phyloP scores from a whole-genome alignment of 2,113 vertebrate species.

The Dermatemys mawii region DNA sequence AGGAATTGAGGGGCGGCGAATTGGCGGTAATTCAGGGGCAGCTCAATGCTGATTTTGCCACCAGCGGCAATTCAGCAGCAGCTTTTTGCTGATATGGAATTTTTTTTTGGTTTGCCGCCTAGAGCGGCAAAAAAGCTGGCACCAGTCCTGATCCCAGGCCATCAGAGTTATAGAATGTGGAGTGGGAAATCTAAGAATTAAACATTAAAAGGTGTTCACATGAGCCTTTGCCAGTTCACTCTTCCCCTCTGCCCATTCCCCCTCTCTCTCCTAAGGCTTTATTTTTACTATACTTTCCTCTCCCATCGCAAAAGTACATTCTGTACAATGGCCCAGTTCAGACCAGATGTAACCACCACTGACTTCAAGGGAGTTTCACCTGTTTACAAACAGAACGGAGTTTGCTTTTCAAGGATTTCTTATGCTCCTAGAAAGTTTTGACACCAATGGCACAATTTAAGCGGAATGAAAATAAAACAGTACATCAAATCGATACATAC shows the following conservation, averaged over 20 bases:
- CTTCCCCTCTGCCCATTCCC: not conserved
- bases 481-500: not conserved
- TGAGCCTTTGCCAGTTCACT: not conserved
- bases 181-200: not conserved
- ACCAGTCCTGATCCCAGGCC: not conserved
- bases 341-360: not conserved
- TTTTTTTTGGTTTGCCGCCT: too few species aligned
- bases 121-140: too few species aligned
- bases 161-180: not conserved
- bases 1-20: too few species aligned
- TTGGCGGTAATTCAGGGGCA: too few species aligned
- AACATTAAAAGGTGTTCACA: not conserved
- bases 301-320: not conserved
- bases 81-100: too few species aligned
- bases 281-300: not conserved
- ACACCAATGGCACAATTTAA: not conserved
- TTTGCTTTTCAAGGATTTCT: not conserved
- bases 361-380: not conserved
- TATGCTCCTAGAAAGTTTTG: not conserved
- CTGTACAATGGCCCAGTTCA: rapidly evolving
- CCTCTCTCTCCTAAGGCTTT: not conserved
- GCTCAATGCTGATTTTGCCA: too few species aligned
- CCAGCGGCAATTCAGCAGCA: too few species aligned
- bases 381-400: not conserved
- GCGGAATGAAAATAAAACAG: not conserved